Evolutionary conservation across 2,113 vertebrate species (phyloP).

Genomic region (Heterochromis multidens): DNA sequence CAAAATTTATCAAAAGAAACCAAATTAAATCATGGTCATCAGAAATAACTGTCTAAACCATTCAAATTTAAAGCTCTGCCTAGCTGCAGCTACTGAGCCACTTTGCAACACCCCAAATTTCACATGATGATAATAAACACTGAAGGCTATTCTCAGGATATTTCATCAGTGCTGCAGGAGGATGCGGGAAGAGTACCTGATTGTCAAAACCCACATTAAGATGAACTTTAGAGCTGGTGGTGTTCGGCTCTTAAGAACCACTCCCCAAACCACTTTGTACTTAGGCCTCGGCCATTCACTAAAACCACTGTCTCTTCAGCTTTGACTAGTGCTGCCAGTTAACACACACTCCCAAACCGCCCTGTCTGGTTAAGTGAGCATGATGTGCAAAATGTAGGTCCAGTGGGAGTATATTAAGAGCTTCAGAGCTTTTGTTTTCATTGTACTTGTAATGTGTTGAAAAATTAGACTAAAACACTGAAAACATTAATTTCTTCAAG

Average conservation of each 20-base stretch:
- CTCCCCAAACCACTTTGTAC: conserved; percentile 37
- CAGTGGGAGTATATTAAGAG: neutral
- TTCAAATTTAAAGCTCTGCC: neutral
- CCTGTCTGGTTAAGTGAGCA: conserved; percentile 40
- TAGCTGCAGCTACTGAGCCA: neutral
- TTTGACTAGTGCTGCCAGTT: neutral
- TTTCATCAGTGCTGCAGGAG: neutral
- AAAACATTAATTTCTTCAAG: neutral
- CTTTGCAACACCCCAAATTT: neutral
- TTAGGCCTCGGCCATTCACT: neutral
- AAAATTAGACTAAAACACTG: neutral
- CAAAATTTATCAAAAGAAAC: neutral
- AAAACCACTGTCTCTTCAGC: conserved; percentile 40
- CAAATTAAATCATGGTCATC: neutral
- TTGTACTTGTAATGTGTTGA: neutral
- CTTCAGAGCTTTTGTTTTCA: neutral
- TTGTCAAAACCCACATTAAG: neutral
- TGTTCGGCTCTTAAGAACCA: conserved; percentile 60
- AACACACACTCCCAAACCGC: conserved; percentile 38
- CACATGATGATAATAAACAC: neutral
- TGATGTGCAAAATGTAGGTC: neutral
- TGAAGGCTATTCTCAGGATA: neutral
- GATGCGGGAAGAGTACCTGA: neutral
- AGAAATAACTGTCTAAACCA: too few relatives aligned
- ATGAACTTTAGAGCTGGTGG: conserved; percentile 17